These are phyloP conservation scores for Philhelius pedissequus DNA, from an alignment of 2,888 invertebrate genomes.

Conservation along the genomic window DNA sequence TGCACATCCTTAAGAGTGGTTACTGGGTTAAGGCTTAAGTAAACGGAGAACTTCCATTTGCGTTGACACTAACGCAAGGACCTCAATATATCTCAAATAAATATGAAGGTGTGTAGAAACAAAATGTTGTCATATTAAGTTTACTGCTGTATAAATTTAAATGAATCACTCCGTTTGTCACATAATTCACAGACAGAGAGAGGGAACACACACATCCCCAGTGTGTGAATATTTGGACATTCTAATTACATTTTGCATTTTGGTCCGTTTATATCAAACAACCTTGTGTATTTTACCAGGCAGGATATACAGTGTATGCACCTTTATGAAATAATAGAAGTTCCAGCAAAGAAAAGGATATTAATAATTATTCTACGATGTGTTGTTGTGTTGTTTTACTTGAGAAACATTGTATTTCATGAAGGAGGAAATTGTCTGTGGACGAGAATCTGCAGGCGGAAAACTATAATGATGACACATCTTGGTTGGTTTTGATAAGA, in stretches of 20 bases:
- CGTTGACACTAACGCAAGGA: slow-evolving; percentile 31
- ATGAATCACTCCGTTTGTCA: slow-evolving; percentile 56
- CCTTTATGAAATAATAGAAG: background rate
- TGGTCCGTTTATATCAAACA: background rate
- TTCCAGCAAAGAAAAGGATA: background rate
- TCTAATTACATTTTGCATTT: slow-evolving; percentile 67
- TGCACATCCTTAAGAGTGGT: slow-evolving; percentile 60
- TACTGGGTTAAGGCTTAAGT: slow-evolving; percentile 47
- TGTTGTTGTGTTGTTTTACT: slow-evolving; percentile 58
- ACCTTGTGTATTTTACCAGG: background rate
- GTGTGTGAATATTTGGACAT: slow-evolving; percentile 69
- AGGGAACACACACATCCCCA: background rate
- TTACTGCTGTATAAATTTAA: slow-evolving; percentile 60
- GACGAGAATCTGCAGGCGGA: background rate
- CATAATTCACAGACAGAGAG: slow-evolving; percentile 49
- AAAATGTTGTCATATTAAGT: slow-evolving; percentile 45
- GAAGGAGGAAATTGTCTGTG: background rate
- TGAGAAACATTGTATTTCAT: slow-evolving; percentile 41
- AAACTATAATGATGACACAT: background rate
- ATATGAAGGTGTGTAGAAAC: background rate
- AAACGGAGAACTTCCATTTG: slow-evolving; percentile 37
- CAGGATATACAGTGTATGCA: background rate
- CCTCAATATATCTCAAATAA: background rate
- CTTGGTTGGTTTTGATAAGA: background rate
- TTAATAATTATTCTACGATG: slow-evolving; percentile 52